Percentiles rank a stretch among this genome's conserved stretches.
Conservation (phyloP, 2,888 invertebrate species). For the Tinea trinotella region DNA sequence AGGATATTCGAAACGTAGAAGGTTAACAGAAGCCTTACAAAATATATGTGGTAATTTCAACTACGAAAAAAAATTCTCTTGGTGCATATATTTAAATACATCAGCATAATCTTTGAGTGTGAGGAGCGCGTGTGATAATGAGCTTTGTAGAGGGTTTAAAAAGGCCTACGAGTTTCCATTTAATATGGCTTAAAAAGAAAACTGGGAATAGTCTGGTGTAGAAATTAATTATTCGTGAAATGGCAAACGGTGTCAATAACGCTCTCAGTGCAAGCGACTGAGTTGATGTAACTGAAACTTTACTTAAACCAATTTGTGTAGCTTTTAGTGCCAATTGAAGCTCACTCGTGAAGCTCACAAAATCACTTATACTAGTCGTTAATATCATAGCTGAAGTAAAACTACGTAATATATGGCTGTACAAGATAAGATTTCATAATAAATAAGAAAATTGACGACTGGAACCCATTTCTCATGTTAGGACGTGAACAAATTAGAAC, state of each 20-base stretch:
- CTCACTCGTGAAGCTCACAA: not conserved
- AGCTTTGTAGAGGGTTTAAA: slow-evolving; percentile 30
- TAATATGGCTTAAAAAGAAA: not conserved
- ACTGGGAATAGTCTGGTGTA: not conserved
- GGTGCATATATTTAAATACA: slow-evolving; percentile 58
- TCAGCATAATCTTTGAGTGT: slow-evolving; percentile 53
- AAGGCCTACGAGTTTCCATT: slow-evolving; percentile 20
- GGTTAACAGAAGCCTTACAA: slow-evolving; percentile 40
- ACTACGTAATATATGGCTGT: not conserved
- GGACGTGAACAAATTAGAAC: slow-evolving; percentile 6
- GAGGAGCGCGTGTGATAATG: slow-evolving; percentile 41
- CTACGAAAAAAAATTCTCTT: slow-evolving; percentile 45
- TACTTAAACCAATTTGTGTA: not conserved
- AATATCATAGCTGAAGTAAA: not conserved
- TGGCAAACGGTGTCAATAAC: not conserved
- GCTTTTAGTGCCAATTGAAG: not conserved
- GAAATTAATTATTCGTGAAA: not conserved
- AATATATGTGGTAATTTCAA: slow-evolving; percentile 59
- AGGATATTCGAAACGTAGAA: slow-evolving; percentile 45
- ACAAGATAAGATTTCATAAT: slow-evolving; percentile 5
- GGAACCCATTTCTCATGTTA: slow-evolving; percentile 12
- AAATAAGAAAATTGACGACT: slow-evolving; percentile 13
- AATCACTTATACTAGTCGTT: not conserved
- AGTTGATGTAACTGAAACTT: not conserved
- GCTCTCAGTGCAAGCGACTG: not conserved